Evolutionary conservation across 1,140 invertebrate species (phyloP).

Genomic region (Drosophila kepulauana): DNA sequence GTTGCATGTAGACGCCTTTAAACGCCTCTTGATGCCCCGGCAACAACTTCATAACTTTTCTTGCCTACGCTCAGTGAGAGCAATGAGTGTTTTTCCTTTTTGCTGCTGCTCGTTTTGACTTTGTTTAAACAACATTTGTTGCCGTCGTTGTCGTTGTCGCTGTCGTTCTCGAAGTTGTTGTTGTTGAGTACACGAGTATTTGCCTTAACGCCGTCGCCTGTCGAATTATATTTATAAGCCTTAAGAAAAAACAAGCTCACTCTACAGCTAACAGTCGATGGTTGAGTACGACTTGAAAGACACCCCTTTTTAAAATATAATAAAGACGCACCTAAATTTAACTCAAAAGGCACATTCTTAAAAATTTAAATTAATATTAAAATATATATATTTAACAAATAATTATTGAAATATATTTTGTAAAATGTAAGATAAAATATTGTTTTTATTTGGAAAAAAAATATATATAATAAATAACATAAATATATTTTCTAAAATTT

Average conservation of each 20-base stretch:
- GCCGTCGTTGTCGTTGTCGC: conserved; percentile 22
- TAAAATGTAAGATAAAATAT: not conserved
- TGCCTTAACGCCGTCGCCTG: conserved; percentile 59
- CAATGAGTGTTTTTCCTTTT: conserved; percentile 42
- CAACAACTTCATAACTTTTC: conserved; percentile 47
- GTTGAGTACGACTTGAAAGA: not conserved
- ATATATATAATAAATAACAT: not conserved
- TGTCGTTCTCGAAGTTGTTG: conserved; percentile 1
- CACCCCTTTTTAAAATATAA: not conserved
- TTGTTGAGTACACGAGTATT: conserved; percentile 58
- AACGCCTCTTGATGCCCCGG: conserved; percentile 53
- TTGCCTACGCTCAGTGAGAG: conserved; percentile 33
- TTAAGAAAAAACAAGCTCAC: conserved; percentile 14
- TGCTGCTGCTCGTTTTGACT: conserved; percentile 55
- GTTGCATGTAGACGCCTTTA: conserved; percentile 33
- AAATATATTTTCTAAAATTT: not conserved
- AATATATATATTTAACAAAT: too few relatives aligned
- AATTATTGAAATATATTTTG: too few relatives aligned
- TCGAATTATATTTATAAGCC: conserved; percentile 77
- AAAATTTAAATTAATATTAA: not conserved
- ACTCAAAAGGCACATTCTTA: not conserved
- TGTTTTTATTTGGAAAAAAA: not conserved
- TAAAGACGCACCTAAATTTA: not conserved
- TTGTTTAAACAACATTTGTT: conserved; percentile 50
- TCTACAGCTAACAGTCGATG: not conserved